Conservation (phyloP, 2,113 vertebrate species). For the Sinocyclocheilus maitianheensis region DNA sequence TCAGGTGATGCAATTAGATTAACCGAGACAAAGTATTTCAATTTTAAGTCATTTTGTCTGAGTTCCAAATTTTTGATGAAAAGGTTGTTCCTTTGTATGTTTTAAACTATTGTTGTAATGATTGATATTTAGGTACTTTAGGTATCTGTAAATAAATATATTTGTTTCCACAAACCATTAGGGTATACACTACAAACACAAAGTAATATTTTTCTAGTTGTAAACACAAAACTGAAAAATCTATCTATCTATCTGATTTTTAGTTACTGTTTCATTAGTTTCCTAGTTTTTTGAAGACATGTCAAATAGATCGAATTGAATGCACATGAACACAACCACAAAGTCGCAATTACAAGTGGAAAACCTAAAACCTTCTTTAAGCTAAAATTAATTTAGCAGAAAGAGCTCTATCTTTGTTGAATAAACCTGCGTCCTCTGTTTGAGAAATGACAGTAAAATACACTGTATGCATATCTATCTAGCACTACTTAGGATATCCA, state of each 20-base stretch:
- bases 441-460: conserved; percentile 18
- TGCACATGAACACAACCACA: background rate
- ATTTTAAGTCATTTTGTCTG: background rate
- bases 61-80: no score
- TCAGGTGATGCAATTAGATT: background rate
- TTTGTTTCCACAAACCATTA: background rate
- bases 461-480: background rate
- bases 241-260: background rate
- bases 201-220: no score
- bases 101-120: background rate
- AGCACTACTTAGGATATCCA: background rate
- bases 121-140: background rate
- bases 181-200: background rate
- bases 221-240: no score
- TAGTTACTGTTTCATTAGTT: background rate
- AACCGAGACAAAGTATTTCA: background rate
- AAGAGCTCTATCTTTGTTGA: background rate
- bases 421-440: background rate
- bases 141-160: no score
- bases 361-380: no score
- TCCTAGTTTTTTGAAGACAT: background rate
- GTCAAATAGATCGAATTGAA: background rate
- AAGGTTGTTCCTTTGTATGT: background rate
- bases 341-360: no score
- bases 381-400: background rate